Evolutionary conservation across 2,888 invertebrate species (phyloP).

Genomic region (Ischnus inquisitorius): DNA sequence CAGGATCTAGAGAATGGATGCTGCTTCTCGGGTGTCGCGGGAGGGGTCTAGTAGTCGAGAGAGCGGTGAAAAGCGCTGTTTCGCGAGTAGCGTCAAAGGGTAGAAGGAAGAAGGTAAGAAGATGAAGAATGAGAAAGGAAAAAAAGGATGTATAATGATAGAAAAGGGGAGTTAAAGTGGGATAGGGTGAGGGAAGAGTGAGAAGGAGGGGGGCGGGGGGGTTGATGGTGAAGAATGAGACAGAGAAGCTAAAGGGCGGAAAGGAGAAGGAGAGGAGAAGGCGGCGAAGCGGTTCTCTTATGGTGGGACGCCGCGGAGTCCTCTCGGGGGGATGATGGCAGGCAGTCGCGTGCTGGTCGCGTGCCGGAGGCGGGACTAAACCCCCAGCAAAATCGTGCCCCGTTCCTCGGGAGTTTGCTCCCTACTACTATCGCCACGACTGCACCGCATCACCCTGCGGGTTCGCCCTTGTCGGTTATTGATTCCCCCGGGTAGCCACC

Average conservation of each 20-base stretch:
- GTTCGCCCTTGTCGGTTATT: constrained; percentile 83
- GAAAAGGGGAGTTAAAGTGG: constrained; percentile 66
- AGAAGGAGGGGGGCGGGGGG: constrained; percentile 70
- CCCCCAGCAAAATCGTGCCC: constrained; percentile 72
- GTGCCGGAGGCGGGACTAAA: constrained; percentile 84
- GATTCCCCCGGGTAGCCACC: constrained; percentile 84
- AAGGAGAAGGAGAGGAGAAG: constrained; percentile 37
- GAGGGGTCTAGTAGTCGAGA: not conserved
- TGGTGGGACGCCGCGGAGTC: constrained; percentile 55
- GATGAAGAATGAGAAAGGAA: constrained; percentile 74
- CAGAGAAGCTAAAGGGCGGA: constrained; percentile 16
- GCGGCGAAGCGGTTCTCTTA: constrained; percentile 53
- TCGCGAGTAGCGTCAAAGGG: not conserved
- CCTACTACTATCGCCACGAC: constrained; percentile 64
- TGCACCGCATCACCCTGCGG: constrained; percentile 73
- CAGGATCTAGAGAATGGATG: not conserved
- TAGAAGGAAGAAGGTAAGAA: constrained; percentile 57
- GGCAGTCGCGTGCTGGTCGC: constrained; percentile 84
- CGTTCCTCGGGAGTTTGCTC: constrained; percentile 65
- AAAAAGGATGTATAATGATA: constrained; percentile 61
- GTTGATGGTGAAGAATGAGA: constrained; percentile 34
- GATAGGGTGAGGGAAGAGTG: constrained; percentile 69
- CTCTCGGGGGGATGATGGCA: constrained; percentile 72
- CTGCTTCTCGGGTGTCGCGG: constrained; percentile 1
- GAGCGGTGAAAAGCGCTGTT: constrained; percentile 18